Evolutionary conservation across 1,140 invertebrate genomes (phyloP), one percentile per base, ranked within the genome.

Genomic region (Papilio glaucus): DNA sequence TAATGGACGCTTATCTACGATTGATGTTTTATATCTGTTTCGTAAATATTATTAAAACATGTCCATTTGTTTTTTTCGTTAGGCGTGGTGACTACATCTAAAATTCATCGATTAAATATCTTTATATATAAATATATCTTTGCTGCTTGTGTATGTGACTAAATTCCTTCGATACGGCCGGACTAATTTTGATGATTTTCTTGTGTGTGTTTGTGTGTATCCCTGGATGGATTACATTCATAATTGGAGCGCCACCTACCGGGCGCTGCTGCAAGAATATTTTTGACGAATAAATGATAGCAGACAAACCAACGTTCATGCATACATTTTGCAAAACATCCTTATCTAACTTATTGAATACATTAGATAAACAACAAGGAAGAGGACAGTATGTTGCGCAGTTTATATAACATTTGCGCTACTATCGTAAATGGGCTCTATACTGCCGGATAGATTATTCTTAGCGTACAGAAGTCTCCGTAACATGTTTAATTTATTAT

Each of bases 261-360:
- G n/a, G n/a, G n/a, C n/a, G n/a, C n/a, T n/a, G n/a, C n/a, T n/a
- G n/a, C n/a, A n/a, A n/a, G n/a, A n/a, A n/a, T n/a, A n/a, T n/a
- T n/a, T n/a, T n/a, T n/a, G n/a, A n/a, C n/a, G n/a, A n/a, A n/a
- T n/a, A n/a, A n/a, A n/a, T n/a, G n/a, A n/a, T n/a, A n/a, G n/a
- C n/a, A n/a, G n/a, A n/a, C n/a, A n/a, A n/a, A n/a, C n/a, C n/a
- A n/a, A n/a, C n/a, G n/a, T n/a, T n/a, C n/a, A 4, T 2, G 4
- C 18, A 45, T 9, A 45, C 15, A 6, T 26, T 57, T 57, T 57
- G 49, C 21, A 24, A 57, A 53, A 41, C 13, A 13, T 53, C 8
- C 15, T 65, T 65, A 65, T 65, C 62, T 65, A 65, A 38, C n/a
- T 9, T 18, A 38, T 15, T 62, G 13, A 62, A 63, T 21, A 63